Base-by-base conservation (phyloP, 2,113 vertebrate genomes). In the Neolamprologus modestus region DNA sequence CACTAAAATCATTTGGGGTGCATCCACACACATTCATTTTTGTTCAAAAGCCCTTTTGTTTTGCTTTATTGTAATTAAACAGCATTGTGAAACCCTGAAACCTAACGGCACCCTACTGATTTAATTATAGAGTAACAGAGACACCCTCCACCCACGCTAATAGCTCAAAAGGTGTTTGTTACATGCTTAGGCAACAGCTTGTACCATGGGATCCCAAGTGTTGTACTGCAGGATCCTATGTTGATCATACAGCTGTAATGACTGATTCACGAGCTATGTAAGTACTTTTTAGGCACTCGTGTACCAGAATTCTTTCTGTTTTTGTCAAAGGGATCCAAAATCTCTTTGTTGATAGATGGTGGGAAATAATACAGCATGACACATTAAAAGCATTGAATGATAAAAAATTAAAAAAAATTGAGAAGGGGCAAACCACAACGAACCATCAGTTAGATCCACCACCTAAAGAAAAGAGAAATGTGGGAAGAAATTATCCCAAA, bases 371-470 rank as follows among this genome's bases (percentile, higher is more conserved):
- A 73, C 21, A 45, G 8, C 9, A 16, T 0, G 40, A 73, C 1
- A 11, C 68, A 45, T 45, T 45, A 45, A 73, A 73, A 73, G 13
- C 21, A 73, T 10, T 31, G 26, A 61, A 61, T 61, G 57, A 61
- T 54, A 0, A 5, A 24, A 5, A 40, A 24, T 21, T 21, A 21
- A 37, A 40, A n/a, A 10, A 37, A 40, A 13, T 37, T 37, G 63
- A 21, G 33, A 8, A 37, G 63, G 33, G 10, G 1, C 33, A 8
- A 21, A 68, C 0, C 63, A 40, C 19, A 37, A 40, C n/a, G 0
- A 9, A 68, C 35, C 33, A 40, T 68, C 4, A 68, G 35, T 68
- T 40, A 3, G 63, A 1, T 40, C 35, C 63, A 40, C 63, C 35
- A 40, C 4, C 0, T 40, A 68, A 68, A 68, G 11, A 21, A 68